Base-by-base conservation (phyloP, 2,113 vertebrate species). In the Coturnix japonica region DNA sequence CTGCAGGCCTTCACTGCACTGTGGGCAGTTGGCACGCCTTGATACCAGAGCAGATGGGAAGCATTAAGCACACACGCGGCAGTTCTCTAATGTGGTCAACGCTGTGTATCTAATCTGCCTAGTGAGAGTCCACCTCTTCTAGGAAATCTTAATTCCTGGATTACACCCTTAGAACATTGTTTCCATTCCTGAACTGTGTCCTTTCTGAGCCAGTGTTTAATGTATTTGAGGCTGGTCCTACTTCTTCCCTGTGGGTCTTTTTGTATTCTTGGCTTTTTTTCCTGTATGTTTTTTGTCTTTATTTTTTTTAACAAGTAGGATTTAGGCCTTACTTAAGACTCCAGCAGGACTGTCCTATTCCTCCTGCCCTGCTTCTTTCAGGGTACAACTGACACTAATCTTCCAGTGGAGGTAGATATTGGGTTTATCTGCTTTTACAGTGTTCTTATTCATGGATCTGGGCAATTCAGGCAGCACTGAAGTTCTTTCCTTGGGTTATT, bases 111-210 rank as follows among this genome's bases (percentile, higher is more conserved):
- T 19, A 5, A 6, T 60, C 49, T 81, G 26, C 49, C 28, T 11
- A 14, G 46, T 47, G 44, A 66, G 13, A 18, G 4, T 47, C 83
- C 12, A 4, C 64, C 37, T 64, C 30, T 81, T 81, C 84, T 85
- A 87, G 81, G 90, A 94, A 91, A 47, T 56, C 39, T n/a, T 37
- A 2, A 3, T 91, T 92, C 65, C 71, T 76, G 69, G 44, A 41
- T 74, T 46, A 13, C 25, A 84, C 47, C 35, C 15, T 33, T n/a
- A 44, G 44, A 67, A 79, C 26, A 19, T 39, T 2, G 1, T 83
- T 78, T 81, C 25, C 43, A 51, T 91, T 94, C 85, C 76, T 59
- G 39, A 82, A 28, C 64, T 28, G 41, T 4, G 16, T 21, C 5
- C 1, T 10, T 72, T 49, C 30, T 89, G 75, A 65, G 53, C 43